Base-by-base conservation (phyloP, 2,113 vertebrate species). In the Gobio gobio region DNA sequence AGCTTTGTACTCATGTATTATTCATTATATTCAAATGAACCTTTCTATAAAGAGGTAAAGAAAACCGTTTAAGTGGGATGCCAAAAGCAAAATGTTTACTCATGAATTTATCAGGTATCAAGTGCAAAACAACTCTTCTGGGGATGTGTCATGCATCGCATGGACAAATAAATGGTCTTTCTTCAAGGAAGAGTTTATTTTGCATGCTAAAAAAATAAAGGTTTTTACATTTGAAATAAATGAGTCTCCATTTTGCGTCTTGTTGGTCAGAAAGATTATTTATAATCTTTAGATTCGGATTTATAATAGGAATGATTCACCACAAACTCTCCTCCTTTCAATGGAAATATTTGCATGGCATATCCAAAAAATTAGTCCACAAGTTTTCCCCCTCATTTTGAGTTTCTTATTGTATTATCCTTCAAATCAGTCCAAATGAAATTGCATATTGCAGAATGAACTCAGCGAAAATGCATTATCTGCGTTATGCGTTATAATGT, bases 121-220 rank as follows among this genome's bases (percentile, higher is more conserved):
- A 63, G 56, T 78, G 29, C 20, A 86, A 64, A 58, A 18, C 58
- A 47, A 77, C 40, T 43, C 74, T 36, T 83, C 24, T 56, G 18
- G 9, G 26, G 20, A 45, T 68, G 83, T 61, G 29, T 64, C 26
- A 36, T 74, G 64, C 58, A 66, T 59, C 20, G 10, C 63, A 58
- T 78, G 24, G 24, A 64, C 58, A 76, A 84, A 76, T 22, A 29
- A 6, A 22, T 64, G 3, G 2, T 10, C 33, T 77, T 86, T 64
- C 47, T 45, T 24, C 73, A 40, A 59, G 29, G n/a, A 14, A 73
- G 58, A 63, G 63, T 84, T 81, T 76, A n/a, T 66, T 72, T 81
- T 77, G 56, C 40, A 77, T 86, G 66, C 72, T 54, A 72, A 77
- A 73, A 40, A 86, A 86, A 86, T 63, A 63, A 84, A 64, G 36